A percentile compares a stretch with the other conserved stretches of the same genome.
These are phyloP conservation scores for Andrena bucephala DNA, from an alignment of 2,888 invertebrate genomes.

Conservation along the genomic window DNA sequence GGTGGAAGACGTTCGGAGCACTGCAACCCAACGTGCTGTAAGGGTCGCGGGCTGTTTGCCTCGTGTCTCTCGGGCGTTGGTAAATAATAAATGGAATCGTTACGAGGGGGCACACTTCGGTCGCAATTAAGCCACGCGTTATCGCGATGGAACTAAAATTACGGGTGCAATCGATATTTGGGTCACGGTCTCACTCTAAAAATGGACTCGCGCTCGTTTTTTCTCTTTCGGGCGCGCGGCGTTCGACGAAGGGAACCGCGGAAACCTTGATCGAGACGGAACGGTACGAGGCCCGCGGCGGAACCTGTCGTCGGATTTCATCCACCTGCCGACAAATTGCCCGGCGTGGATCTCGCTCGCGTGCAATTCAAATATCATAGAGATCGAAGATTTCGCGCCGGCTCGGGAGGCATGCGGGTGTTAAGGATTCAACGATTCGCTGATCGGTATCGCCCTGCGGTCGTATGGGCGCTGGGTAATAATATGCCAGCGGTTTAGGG, in stretches of 20 bases:
- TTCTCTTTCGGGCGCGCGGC: constrained; percentile 11
- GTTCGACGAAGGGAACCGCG: not conserved
- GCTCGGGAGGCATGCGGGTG: constrained; percentile 22
- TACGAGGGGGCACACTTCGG: constrained; percentile 4
- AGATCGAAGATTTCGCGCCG: constrained; percentile 4
- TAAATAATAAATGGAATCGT: constrained; percentile 28
- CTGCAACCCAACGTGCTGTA: no score
- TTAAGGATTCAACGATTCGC: constrained; percentile 29
- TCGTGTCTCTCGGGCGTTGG: not conserved
- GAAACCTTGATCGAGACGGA: constrained; percentile 10
- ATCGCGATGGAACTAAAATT: constrained; percentile 54
- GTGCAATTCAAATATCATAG: constrained; percentile 4
- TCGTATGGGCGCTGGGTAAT: not conserved
- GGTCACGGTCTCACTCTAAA: constrained; percentile 59
- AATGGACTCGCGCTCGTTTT: constrained; percentile 33
- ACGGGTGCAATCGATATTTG: constrained; percentile 54
- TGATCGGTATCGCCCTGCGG: not conserved
- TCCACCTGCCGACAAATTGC: not conserved
- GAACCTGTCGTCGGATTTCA: constrained; percentile 4
- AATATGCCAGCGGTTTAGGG: not conserved
- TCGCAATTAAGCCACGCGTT: constrained; percentile 39
- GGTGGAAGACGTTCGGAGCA: no score
- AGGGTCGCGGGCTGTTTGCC: not conserved
- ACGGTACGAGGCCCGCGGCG: not conserved
- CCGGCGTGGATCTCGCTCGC: not conserved